phyloP scores from a whole-genome alignment of 2,113 vertebrate genomes.

The Lanius collurio region DNA sequence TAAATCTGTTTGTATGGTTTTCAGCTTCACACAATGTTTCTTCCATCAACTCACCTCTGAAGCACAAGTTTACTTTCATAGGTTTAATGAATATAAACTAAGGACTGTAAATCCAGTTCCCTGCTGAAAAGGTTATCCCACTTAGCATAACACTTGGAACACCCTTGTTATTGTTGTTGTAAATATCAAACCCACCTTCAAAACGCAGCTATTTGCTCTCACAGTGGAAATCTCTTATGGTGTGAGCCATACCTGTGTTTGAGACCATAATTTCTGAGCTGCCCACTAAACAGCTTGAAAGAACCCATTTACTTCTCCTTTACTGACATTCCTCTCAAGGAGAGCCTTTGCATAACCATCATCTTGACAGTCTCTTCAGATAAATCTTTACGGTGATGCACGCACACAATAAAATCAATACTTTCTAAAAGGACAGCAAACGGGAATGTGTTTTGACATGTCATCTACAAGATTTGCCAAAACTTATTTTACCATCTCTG shows the following conservation, averaged over 20 bases:
- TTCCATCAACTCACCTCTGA: not conserved
- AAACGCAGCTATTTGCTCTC: not conserved
- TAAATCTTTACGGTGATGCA: not conserved
- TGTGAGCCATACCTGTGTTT: not conserved
- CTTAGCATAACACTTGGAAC: not conserved
- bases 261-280: not conserved
- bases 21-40: not conserved
- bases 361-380: not conserved
- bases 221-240: not conserved
- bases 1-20: not conserved
- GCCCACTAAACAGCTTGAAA: not conserved
- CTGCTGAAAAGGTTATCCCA: not conserved
- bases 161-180: not conserved
- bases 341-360: not conserved
- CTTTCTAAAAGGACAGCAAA: not conserved
- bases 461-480: not conserved
- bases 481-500: not conserved
- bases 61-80: not conserved
- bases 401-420: not conserved
- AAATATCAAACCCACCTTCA: not conserved
- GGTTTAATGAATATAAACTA: not conserved
- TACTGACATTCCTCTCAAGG: not conserved
- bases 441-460: not conserved
- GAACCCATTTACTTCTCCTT: not conserved
- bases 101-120: not conserved